phyloP scores from a whole-genome alignment of 1,140 invertebrate genomes.

The Streblospio benedicti region DNA sequence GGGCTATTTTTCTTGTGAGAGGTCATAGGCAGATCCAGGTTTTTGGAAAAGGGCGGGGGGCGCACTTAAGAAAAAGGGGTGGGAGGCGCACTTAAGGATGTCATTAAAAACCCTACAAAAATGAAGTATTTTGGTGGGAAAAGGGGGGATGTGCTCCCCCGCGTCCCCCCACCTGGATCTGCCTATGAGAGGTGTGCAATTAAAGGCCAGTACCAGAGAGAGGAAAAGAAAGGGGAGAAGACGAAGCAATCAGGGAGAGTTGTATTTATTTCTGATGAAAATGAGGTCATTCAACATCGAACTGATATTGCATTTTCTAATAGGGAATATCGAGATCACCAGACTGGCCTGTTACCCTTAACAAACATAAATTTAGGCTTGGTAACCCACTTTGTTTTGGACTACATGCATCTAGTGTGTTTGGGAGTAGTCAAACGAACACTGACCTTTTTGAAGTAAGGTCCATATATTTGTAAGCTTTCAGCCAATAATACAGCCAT shows the following conservation, averaged over 20 bases:
- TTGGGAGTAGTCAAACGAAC: slow-evolving; percentile 27
- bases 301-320: slow-evolving; percentile 26
- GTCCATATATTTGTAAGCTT: neutral
- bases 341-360: slow-evolving; percentile 4
- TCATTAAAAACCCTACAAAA: too few relatives aligned
- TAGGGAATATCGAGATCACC: slow-evolving; percentile 20
- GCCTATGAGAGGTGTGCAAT: too few relatives aligned
- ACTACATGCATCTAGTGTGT: slow-evolving; percentile 39
- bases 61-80: too few relatives aligned
- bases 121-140: too few relatives aligned
- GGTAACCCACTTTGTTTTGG: slow-evolving; percentile 26
- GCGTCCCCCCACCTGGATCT: too few relatives aligned
- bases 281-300: slow-evolving; percentile 11
- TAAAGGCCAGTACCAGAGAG: too few relatives aligned
- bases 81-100: too few relatives aligned
- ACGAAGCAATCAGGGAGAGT: too few relatives aligned
- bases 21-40: neutral
- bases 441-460: neutral
- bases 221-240: too few relatives aligned
- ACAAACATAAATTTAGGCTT: slow-evolving; percentile 19
- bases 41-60: too few relatives aligned
- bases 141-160: too few relatives aligned
- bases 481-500: neutral
- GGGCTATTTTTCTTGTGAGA: slow-evolving; percentile 7
- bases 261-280: slow-evolving; percentile 21